Evolutionary conservation across 2,797 vertebrate genomes (phyloP).

Genomic region (Chlorospingus semifuscus): DNA sequence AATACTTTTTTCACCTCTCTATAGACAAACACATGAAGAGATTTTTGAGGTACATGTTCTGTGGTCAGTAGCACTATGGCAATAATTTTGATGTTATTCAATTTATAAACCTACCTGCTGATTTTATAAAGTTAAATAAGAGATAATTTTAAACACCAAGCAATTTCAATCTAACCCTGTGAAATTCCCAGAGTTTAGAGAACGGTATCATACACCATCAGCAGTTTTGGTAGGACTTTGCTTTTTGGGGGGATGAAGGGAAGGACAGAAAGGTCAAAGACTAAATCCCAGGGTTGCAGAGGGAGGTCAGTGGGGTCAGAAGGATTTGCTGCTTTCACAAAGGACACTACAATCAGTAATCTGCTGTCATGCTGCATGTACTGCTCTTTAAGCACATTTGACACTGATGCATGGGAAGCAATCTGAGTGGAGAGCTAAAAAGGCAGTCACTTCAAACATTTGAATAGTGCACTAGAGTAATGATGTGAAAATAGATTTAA

Average conservation of each 20-base stretch:
- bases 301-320: not conserved
- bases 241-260: not conserved
- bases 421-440: not conserved
- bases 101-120: not conserved
- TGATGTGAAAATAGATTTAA: not conserved
- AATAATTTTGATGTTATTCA: not conserved
- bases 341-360: slow-evolving; percentile 11
- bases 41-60: not conserved
- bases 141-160: not conserved
- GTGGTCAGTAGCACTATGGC: not conserved
- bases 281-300: not conserved
- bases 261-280: slow-evolving; percentile 17
- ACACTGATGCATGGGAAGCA: slow-evolving; percentile 14
- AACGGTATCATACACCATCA: not conserved
- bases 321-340: slow-evolving; percentile 38
- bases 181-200: not conserved
- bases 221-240: not conserved
- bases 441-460: not conserved
- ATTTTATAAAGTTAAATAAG: not conserved
- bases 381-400: not conserved
- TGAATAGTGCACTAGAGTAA: not conserved
- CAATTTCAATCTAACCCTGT: not conserved
- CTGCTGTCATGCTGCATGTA: not conserved
- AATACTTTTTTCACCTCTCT: not conserved
- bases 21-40: not conserved